These are phyloP conservation scores for Sebastes matsubarae DNA, from an alignment of 2,797 vertebrate genomes.

Conservation along the genomic window DNA sequence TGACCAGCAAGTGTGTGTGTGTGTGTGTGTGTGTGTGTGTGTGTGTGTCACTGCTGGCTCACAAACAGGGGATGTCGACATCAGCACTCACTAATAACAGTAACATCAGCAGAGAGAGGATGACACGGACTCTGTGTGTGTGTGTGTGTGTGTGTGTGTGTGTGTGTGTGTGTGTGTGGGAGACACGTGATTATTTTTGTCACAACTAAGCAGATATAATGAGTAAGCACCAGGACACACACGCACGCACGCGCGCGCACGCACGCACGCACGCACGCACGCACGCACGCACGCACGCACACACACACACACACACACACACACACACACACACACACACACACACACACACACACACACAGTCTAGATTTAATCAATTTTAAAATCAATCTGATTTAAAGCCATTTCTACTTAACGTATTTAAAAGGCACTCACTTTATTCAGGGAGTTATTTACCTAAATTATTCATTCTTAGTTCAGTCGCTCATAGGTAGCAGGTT, in stretches of 20 bases:
- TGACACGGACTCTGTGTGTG: slow-evolving; percentile 25
- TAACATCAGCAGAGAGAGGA: slow-evolving; percentile 60
- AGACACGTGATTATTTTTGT: slow-evolving; percentile 41
- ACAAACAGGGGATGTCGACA: slow-evolving; percentile 45
- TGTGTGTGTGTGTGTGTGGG: neutral
- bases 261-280: no score
- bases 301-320: neutral
- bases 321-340: neutral
- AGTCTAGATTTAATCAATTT: neutral
- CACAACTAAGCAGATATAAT: slow-evolving; percentile 56
- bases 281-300: no score
- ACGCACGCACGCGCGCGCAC: fast-evolving
- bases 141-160: neutral
- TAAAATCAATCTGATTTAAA: neutral
- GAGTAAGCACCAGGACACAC: slow-evolving; percentile 39
- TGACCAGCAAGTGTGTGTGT: slow-evolving; percentile 7
- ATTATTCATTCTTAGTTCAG: neutral
- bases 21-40: slow-evolving; percentile 18
- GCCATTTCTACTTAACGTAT: neutral
- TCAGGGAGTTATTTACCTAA: neutral
- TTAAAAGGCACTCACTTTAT: neutral
- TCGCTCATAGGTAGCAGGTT: fast-evolving
- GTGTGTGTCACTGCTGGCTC: neutral
- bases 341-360: neutral
- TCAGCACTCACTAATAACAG: slow-evolving; percentile 64